Base-by-base conservation (phyloP, 2,113 vertebrate genomes). In the Tychaedon coryphoeus region DNA sequence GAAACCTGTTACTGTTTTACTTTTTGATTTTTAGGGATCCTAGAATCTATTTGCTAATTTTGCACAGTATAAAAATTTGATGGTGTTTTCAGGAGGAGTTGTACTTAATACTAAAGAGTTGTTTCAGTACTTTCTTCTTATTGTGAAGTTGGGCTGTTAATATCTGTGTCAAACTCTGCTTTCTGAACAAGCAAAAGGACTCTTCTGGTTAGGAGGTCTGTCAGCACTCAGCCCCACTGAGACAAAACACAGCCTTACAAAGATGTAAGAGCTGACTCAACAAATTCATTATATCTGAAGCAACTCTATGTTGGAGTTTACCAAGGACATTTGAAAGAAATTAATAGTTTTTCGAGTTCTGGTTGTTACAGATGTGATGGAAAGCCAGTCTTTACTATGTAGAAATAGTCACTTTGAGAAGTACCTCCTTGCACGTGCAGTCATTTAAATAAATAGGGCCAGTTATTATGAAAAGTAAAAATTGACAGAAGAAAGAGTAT, bases 281-380 rank as follows among this genome's bases (percentile, higher is more conserved):
- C 77, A 77, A 61, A 83, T 90, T 58, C 14, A 50, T 94, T 90
- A 2, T 64, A 74, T 90, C 58, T 94, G 90, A 87, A 83, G 29
- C 60, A 80, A 65, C 54, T 76, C 50, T 65, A 29, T 87, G 73
- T 43, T 95, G 77, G 51, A 60, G 57, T 94, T 94, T 16, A 73
- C 69, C 34, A 50, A 86, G 48, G 16, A 56, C 71, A 78, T 93
- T 92, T 94, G 83, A 94, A 95, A 96, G 31, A 65, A 66, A 91
- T 85, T 36, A 78, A 34, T 74, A 66, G 47, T 79, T 95, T 95
- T 95, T 74, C 65, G 26, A 11, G 45, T 97, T 97, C 92, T 29
- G 19, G 10, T 70, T 73, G 19, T 56, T 86, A 42, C 29, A 83
- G 58, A 38, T 83, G 47, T 40, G 60, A 26, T 89, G 23, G 60